Base-by-base conservation (phyloP, 1,140 invertebrate species). In the Drosophila asahinai region DNA sequence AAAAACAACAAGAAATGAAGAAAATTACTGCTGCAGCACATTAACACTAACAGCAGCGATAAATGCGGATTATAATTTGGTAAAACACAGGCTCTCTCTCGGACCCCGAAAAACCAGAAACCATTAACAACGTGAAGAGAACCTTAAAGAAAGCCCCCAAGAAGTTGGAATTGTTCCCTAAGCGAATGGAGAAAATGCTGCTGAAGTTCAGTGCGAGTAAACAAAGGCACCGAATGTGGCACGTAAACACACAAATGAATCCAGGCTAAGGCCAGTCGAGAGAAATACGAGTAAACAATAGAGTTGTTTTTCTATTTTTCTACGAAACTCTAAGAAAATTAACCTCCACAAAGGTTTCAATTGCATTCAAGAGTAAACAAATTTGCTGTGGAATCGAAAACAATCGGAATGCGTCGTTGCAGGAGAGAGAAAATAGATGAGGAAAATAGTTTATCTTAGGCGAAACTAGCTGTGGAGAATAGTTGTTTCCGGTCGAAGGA, bases 251-350 rank as follows among this genome's bases (percentile, higher is more conserved):
- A 74, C 38, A 73, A 61, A 61, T 60, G 57, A 74, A 73, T 74
- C 38, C 68, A 74, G 71, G 71, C 70, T 72, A 73, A 72, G 45
- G 70, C 54, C 70, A 73, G 70, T 61, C 30, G 68, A 74, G n/a
- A 61, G 71, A 73, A 73, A 61, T 74, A 73, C 68, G 71, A 73
- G 71, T 74, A 74, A 74, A 74, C 71, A 74, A 74, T 73, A 9
- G 45, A 30, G 71, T 60, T 60, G 63, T 71, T 67, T 66, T 67
- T 17, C 19, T 38, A 5, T 22, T 57, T 57, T 57, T 43, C 45
- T 15, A 71, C 67, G 47, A 73, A 73, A 51, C 55, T 73, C 45
- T 40, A 45, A 73, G 68, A 45, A 74, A 74, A 74, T 73, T 47
- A 51, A 73, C 68, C 71, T 73, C 54, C 71, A 61, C 68, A 74